Percentiles rank a stretch among this genome's conserved stretches.
Evolutionary conservation across 1,140 invertebrate genomes (phyloP).

Genomic region (Drosophila grimshawi): DNA sequence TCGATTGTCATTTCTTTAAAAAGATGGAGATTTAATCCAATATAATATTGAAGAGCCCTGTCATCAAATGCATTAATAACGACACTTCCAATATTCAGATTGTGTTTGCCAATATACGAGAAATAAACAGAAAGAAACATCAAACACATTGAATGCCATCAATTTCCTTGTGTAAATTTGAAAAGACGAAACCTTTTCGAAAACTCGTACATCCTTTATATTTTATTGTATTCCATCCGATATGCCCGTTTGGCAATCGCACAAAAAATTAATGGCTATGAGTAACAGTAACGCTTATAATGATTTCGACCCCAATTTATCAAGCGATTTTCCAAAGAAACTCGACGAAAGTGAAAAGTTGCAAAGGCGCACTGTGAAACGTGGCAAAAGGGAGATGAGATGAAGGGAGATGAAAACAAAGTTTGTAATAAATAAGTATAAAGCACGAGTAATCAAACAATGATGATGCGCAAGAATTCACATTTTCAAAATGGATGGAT

Average conservation of each 20-base stretch:
- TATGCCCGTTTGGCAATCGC: neutral
- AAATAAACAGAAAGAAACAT: neutral
- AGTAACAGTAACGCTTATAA: constrained; percentile 77
- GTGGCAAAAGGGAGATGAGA: constrained; percentile 3
- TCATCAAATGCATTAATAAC: too few relatives aligned
- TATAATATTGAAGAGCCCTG: too few relatives aligned
- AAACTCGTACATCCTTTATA: neutral
- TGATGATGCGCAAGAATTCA: constrained; percentile 83
- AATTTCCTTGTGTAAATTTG: constrained; percentile 10
- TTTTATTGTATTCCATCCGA: constrained; percentile 9
- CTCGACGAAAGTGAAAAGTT: constrained; percentile 60
- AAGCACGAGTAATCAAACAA: constrained; percentile 81
- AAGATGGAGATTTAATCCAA: too few relatives aligned
- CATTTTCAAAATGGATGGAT: constrained; percentile 69
- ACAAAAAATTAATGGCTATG: constrained; percentile 72
- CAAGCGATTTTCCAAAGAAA: constrained; percentile 60
- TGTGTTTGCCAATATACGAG: constrained; percentile 5
- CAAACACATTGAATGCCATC: constrained; percentile 23
- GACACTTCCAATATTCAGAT: constrained; percentile 12
- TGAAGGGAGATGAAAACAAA: constrained; percentile 58
- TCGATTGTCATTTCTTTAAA: too few relatives aligned
- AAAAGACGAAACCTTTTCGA: neutral
- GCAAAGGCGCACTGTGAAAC: neutral
- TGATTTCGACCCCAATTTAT: constrained; percentile 82
- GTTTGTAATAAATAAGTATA: constrained; percentile 53